Evolutionary conservation across 2,797 vertebrate species (phyloP).

Genomic region (Philypnodon macrostomus): DNA sequence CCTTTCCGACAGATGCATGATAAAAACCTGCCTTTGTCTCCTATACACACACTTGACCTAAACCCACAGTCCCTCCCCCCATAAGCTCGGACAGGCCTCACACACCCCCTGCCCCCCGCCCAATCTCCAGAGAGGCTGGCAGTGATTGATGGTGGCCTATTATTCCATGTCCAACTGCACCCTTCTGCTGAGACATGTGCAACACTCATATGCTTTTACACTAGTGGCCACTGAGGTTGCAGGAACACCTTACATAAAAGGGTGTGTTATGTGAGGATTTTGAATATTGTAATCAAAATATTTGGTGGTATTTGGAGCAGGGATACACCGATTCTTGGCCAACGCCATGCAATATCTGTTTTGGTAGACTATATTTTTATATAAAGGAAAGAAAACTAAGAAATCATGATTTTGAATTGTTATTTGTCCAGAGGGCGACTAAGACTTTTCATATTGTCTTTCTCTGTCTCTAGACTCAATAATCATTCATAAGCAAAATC

Average conservation of each 20-base stretch:
- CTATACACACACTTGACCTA: conserved; percentile 17
- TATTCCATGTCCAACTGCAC: conserved; percentile 62
- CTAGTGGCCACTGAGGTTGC: too few relatives aligned
- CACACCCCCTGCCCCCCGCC: background rate
- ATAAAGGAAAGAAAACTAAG: too few relatives aligned
- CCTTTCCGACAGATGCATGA: conserved; percentile 15
- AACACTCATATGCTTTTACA: background rate
- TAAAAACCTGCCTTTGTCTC: conserved; percentile 37
- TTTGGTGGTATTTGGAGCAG: too few relatives aligned
- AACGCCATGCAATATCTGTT: too few relatives aligned
- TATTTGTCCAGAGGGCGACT: too few relatives aligned
- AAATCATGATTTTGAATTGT: too few relatives aligned
- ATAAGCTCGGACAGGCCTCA: conserved; percentile 4
- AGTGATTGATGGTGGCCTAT: conserved; percentile 71
- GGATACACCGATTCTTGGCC: too few relatives aligned
- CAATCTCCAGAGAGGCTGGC: conserved; percentile 53
- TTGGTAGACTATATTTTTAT: too few relatives aligned
- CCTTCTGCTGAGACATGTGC: conserved; percentile 18
- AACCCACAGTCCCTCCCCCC: conserved; percentile 1
- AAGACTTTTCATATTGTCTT: too few relatives aligned
- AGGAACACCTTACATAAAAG: background rate
- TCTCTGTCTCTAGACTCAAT: too few relatives aligned
- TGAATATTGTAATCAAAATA: too few relatives aligned
- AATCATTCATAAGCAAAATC: too few relatives aligned
- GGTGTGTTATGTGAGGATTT: background rate